These are phyloP conservation scores for Hypomesus transpacificus DNA, from an alignment of 2,113 vertebrate genomes.

Conservation along the genomic window DNA sequence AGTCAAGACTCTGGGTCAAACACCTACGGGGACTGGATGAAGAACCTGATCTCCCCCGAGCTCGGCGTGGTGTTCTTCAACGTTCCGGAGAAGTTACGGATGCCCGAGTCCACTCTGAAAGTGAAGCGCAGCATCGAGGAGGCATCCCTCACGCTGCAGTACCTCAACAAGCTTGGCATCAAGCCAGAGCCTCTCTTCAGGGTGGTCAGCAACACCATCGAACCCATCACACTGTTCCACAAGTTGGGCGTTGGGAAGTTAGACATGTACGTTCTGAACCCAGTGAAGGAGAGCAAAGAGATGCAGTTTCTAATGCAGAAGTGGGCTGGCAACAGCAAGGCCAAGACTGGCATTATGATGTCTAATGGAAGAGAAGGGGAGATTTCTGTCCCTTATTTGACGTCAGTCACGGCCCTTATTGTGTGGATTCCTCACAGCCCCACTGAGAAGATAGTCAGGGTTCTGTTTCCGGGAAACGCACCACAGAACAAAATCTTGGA, in stretches of 20 bases:
- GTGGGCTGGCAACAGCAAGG: slow-evolving; percentile 98
- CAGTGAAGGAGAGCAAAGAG: slow-evolving; percentile 98
- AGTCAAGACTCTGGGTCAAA: slow-evolving; percentile 88
- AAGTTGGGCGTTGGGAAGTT: slow-evolving; percentile 95
- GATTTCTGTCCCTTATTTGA: slow-evolving; percentile 97
- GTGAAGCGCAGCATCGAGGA: slow-evolving; percentile 95
- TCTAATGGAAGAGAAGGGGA: slow-evolving; percentile 94
- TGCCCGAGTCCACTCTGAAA: slow-evolving; percentile 88
- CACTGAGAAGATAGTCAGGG: slow-evolving; percentile 92
- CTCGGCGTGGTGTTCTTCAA: slow-evolving; percentile 97
- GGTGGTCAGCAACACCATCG: slow-evolving; percentile 88
- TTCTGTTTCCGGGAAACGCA: slow-evolving; percentile 96
- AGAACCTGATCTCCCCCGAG: slow-evolving; percentile 95
- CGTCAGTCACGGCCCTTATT: slow-evolving; percentile 93
- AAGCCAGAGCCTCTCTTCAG: slow-evolving; percentile 90
- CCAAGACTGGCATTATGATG: slow-evolving; percentile 92
- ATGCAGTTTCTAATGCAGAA: slow-evolving; percentile 99
- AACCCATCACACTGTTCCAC: slow-evolving; percentile 95
- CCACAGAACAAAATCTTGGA: slow-evolving; percentile 98
- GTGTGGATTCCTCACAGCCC: slow-evolving; percentile 96
- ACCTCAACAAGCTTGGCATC: slow-evolving; percentile 89
- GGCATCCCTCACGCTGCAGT: slow-evolving; percentile 90
- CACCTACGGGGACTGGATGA: slow-evolving; percentile 92
- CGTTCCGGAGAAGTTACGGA: slow-evolving; percentile 89
- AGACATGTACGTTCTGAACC: slow-evolving; percentile 97